These are phyloP conservation scores for Aporrectodea caliginosa DNA, from an alignment of 1,140 invertebrate genomes.

Conservation along the genomic window DNA sequence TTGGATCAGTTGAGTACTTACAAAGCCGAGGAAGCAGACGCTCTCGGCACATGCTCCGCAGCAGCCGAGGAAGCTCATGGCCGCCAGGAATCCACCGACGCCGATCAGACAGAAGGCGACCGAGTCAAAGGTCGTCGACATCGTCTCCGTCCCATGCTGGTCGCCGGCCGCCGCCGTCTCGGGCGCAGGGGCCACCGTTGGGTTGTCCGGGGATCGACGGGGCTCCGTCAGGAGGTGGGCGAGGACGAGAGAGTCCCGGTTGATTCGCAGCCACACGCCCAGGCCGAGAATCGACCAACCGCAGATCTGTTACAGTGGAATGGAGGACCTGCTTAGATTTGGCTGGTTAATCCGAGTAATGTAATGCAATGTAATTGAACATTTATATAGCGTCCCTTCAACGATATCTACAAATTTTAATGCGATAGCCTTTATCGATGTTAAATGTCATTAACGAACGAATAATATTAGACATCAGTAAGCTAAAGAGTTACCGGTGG, in stretches of 20 bases:
- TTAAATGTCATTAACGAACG: too few relatives aligned
- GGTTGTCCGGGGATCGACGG: neutral
- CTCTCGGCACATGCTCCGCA: conserved; percentile 42
- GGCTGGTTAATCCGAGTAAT: too few relatives aligned
- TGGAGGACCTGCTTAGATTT: too few relatives aligned
- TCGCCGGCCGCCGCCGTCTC: neutral
- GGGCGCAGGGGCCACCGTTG: neutral
- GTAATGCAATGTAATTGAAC: too few relatives aligned
- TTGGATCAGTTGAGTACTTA: too few relatives aligned
- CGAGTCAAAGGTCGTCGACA: neutral
- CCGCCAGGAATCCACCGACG: conserved; percentile 36
- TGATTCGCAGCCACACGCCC: neutral
- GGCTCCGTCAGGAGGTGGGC: neutral
- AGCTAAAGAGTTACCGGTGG: too few relatives aligned
- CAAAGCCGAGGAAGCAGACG: conserved; percentile 39
- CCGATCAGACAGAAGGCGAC: conserved; percentile 35
- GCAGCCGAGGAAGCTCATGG: conserved; percentile 45
- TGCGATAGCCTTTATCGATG: too few relatives aligned
- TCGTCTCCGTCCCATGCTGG: too few relatives aligned
- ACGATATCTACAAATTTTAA: too few relatives aligned
- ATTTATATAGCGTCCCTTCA: too few relatives aligned
- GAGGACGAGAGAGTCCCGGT: neutral
- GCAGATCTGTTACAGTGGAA: too few relatives aligned
- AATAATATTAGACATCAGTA: too few relatives aligned
- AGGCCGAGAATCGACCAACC: neutral